Percentiles rank a stretch among this genome's conserved stretches.
Evolutionary conservation across 2,113 vertebrate species (phyloP).

Genomic region (Caranx ignobilis): DNA sequence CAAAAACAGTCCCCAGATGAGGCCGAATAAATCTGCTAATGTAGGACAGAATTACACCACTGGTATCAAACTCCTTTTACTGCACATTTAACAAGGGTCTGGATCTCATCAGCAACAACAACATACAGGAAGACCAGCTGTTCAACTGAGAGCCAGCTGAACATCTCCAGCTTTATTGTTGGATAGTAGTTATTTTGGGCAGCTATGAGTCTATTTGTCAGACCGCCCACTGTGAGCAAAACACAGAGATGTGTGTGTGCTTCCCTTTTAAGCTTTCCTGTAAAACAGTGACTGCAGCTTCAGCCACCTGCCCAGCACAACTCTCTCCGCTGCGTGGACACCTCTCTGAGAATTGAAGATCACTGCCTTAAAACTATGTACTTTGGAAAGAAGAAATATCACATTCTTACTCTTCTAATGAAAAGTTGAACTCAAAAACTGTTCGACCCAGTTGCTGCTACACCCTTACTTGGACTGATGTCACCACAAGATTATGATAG

Average conservation of each 20-base stretch:
- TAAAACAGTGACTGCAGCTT: slow-evolving; percentile 19
- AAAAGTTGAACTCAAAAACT: neutral
- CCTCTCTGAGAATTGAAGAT: neutral
- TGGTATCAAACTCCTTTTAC: neutral
- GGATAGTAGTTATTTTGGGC: slow-evolving; percentile 43
- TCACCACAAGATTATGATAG: neutral
- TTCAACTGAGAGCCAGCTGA: slow-evolving; percentile 6
- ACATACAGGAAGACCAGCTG: slow-evolving; percentile 27
- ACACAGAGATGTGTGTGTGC: slow-evolving; percentile 6
- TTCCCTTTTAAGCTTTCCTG: slow-evolving; percentile 13
- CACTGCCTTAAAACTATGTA: neutral
- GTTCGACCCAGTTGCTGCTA: no score
- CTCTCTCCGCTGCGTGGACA: neutral
- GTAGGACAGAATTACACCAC: neutral
- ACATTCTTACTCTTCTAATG: neutral
- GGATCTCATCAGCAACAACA: neutral
- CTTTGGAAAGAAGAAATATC: neutral
- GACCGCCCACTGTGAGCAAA: slow-evolving; percentile 27
- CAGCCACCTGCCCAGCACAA: neutral
- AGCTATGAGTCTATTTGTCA: slow-evolving; percentile 39
- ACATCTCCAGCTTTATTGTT: neutral
- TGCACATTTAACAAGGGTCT: slow-evolving; percentile 4
- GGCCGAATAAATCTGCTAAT: neutral
- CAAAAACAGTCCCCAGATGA: neutral
- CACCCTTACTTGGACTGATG: no score